phyloP scores from a whole-genome alignment of 1,140 invertebrate species.

The Drosophila dunni region DNA sequence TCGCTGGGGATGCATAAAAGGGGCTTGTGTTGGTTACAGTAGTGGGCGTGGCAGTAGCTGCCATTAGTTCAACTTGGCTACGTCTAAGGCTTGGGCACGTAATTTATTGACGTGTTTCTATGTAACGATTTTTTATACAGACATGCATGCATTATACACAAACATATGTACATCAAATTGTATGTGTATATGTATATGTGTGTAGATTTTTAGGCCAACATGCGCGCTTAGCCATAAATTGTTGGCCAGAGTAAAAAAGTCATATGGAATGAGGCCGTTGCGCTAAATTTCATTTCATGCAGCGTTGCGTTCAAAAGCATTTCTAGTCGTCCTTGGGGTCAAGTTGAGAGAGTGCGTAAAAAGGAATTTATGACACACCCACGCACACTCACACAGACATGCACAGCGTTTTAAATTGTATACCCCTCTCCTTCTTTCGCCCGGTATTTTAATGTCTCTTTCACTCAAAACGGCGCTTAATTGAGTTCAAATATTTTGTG shows the following conservation, averaged over 20 bases:
- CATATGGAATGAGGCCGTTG: conserved; percentile 57
- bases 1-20: background rate
- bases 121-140: conserved; percentile 55
- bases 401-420: background rate
- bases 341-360: conserved; percentile 66
- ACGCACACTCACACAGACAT: background rate
- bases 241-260: conserved; percentile 50
- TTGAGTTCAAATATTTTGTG: conserved; percentile 79
- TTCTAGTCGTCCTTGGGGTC: conserved; percentile 56
- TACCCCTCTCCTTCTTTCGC: background rate
- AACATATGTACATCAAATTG: conserved; percentile 4
- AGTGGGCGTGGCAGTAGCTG: conserved; percentile 6
- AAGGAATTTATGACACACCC: conserved; percentile 60
- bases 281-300: conserved; percentile 80
- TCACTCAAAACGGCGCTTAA: conserved; percentile 53
- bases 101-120: conserved; percentile 76
- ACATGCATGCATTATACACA: conserved; percentile 19
- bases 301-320: conserved; percentile 54
- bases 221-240: conserved; percentile 77
- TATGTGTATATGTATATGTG: conserved; percentile 8
- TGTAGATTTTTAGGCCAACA: conserved; percentile 67
- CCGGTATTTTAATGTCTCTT: background rate
- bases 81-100: conserved; percentile 49
- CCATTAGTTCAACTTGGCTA: conserved; percentile 68
- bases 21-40: no score